phyloP scores from a whole-genome alignment of 2,888 invertebrate genomes.

The Erebia aethiops region DNA sequence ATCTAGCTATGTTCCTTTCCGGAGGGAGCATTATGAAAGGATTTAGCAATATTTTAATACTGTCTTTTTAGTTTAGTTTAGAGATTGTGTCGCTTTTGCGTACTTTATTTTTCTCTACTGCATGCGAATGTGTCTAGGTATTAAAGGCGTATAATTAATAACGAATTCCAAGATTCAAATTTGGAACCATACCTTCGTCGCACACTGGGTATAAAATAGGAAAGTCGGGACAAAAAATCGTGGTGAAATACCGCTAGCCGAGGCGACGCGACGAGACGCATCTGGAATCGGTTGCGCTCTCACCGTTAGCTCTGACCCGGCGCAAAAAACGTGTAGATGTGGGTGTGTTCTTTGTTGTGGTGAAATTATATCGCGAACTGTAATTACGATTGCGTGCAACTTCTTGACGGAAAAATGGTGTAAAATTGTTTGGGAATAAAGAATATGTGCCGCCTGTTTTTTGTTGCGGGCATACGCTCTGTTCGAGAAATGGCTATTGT shows the following conservation, averaged over 20 bases:
- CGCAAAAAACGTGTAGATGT: conserved; percentile 62
- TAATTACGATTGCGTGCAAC: conserved; percentile 62
- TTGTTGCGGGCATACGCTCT: conserved; percentile 7
- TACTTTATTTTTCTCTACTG: too few species aligned
- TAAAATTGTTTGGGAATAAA: conserved; percentile 43
- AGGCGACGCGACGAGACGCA: conserved; percentile 49
- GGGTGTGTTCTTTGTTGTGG: conserved; percentile 63
- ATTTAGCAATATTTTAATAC: too few species aligned
- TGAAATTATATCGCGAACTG: conserved; percentile 59
- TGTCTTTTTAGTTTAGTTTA: too few species aligned
- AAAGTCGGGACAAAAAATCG: conserved; percentile 60
- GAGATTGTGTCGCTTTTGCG: not conserved
- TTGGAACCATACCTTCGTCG: conserved; percentile 25
- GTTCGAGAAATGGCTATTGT: conserved; percentile 13
- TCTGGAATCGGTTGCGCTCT: conserved; percentile 75
- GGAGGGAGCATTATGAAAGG: too few species aligned
- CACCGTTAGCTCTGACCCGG: conserved; percentile 70
- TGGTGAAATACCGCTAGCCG: conserved; percentile 72
- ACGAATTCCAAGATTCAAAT: conserved; percentile 7
- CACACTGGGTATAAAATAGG: conserved; percentile 52
- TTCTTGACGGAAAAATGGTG: conserved; percentile 55
- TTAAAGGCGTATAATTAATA: not conserved
- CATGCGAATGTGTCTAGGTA: too few species aligned
- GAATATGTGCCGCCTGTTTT: conserved; percentile 32
- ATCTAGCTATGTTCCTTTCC: too few species aligned